Conservation (phyloP, 2,113 vertebrate species). For the Merops nubicus region DNA sequence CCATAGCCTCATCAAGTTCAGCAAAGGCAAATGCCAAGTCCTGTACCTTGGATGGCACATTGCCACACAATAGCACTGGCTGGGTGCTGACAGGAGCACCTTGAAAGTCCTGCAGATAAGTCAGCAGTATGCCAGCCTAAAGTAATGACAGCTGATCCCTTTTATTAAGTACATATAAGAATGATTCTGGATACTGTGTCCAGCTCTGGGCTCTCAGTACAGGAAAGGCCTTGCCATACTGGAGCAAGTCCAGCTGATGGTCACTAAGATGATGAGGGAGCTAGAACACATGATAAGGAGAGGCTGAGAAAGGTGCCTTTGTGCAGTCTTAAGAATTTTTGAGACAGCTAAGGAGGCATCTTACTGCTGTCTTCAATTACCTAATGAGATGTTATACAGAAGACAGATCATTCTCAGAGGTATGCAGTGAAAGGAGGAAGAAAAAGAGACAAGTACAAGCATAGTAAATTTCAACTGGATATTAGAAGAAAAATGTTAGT, state of each 20-base stretch:
- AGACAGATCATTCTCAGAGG: background rate
- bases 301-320: background rate
- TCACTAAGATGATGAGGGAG: background rate
- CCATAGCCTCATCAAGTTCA: background rate
- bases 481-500: background rate
- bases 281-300: background rate
- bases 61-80: background rate
- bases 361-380: background rate
- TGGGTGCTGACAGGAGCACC: background rate
- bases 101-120: background rate
- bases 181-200: background rate
- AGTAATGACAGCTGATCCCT: background rate
- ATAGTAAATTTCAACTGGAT: background rate
- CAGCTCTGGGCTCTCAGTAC: background rate
- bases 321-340: background rate
- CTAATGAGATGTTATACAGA: background rate
- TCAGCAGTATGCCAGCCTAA: background rate
- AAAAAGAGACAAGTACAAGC: background rate
- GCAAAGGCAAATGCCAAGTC: background rate
- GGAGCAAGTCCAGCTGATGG: background rate
- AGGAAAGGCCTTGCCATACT: background rate
- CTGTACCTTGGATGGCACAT: background rate
- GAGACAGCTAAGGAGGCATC: background rate
- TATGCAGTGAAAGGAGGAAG: background rate
- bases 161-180: background rate